phyloP scores from a whole-genome alignment of 2,888 invertebrate species.

The Cantharis nigra region DNA sequence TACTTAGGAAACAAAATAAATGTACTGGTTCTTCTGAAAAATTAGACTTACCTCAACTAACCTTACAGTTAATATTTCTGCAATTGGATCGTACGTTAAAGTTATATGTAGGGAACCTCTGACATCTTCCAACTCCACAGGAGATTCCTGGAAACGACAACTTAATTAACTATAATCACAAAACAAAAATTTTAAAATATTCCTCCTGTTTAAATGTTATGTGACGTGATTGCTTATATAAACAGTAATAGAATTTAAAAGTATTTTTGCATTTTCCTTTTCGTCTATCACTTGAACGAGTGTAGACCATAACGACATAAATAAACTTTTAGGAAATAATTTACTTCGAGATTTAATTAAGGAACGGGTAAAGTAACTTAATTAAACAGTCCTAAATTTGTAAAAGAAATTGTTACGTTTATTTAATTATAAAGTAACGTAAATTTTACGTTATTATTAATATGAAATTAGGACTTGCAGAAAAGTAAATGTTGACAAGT shows the following conservation, averaged over 20 bases:
- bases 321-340: not conserved
- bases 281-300: not conserved
- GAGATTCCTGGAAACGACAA: slow-evolving; percentile 35
- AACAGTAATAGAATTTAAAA: too few species aligned
- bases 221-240: too few species aligned
- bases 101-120: slow-evolving; percentile 67
- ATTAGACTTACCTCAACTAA: slow-evolving; percentile 64
- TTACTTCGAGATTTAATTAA: not conserved
- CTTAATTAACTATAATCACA: not conserved
- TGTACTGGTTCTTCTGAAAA: too few species aligned
- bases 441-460: not conserved
- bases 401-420: not conserved
- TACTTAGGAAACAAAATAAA: too few species aligned
- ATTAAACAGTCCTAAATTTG: not conserved
- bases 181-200: too few species aligned
- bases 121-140: slow-evolving; percentile 54
- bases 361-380: not conserved
- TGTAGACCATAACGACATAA: not conserved
- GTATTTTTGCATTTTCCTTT: too few species aligned
- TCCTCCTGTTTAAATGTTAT: too few species aligned
- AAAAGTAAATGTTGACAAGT: not conserved
- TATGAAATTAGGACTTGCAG: not conserved
- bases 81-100: slow-evolving; percentile 65
- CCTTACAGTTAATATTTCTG: slow-evolving; percentile 66
- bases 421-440: not conserved